phyloP scores from a whole-genome alignment of 1,140 invertebrate species.

The Drosophila lacertosa region DNA sequence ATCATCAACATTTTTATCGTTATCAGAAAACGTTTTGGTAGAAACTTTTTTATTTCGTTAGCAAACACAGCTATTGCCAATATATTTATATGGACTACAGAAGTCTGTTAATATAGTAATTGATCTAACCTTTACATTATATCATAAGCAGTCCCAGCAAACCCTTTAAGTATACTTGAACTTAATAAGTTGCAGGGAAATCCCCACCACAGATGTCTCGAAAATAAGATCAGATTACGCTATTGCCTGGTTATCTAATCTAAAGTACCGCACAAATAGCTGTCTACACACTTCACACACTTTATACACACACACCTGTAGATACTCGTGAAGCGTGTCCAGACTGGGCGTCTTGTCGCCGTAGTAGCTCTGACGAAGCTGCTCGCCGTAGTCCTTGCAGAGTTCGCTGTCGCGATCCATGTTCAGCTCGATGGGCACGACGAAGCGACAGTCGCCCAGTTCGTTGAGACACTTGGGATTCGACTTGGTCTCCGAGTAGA shows the following conservation, averaged over 20 bases:
- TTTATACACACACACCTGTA: slow-evolving; percentile 62
- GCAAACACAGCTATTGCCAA: no score
- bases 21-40: no score
- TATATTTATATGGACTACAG: no score
- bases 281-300: background rate
- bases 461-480: slow-evolving; percentile 79
- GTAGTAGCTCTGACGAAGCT: slow-evolving; percentile 68
- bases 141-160: no score
- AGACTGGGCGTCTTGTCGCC: slow-evolving; percentile 79
- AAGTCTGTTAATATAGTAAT: no score
- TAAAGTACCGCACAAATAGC: background rate
- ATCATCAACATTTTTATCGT: no score
- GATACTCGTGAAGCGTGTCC: slow-evolving; percentile 76
- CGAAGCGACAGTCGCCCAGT: slow-evolving; percentile 72
- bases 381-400: slow-evolving; percentile 75
- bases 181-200: background rate
- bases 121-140: no score
- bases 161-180: no score
- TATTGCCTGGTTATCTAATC: background rate
- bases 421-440: slow-evolving; percentile 77
- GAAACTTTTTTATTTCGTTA: no score
- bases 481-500: slow-evolving; percentile 75
- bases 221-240: background rate
- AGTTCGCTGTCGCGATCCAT: slow-evolving; percentile 75
- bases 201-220: background rate